Conservation (phyloP, 2,113 vertebrate species). For the Junco hyemalis region DNA sequence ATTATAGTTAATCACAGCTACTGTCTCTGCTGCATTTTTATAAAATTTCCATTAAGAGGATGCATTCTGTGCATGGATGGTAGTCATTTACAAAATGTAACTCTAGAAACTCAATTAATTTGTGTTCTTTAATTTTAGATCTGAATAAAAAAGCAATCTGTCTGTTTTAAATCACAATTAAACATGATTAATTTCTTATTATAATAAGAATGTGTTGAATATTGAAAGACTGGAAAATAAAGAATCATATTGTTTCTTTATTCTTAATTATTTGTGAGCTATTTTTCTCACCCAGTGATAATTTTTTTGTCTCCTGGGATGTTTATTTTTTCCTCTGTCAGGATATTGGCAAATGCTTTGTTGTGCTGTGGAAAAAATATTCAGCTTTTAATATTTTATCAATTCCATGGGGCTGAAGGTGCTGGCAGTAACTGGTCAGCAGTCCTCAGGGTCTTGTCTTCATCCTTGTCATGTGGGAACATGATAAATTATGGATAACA, state of each 20-base stretch:
- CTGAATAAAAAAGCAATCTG: not conserved
- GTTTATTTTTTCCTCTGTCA: not conserved
- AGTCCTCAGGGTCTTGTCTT: not conserved
- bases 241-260: not conserved
- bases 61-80: not conserved
- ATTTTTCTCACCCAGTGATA: not conserved
- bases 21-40: not conserved
- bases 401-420: not conserved
- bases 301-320: slow-evolving; percentile 5
- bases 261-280: not conserved
- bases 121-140: slow-evolving; percentile 9
- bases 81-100: not conserved
- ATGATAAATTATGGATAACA: slow-evolving; percentile 57
- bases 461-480: slow-evolving; percentile 8
- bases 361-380: not conserved
- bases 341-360: not conserved
- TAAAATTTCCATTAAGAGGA: not conserved
- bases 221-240: not conserved
- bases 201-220: not conserved
- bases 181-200: not conserved
- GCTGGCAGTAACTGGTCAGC: not conserved
- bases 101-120: not conserved
- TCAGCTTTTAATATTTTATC: slow-evolving; percentile 1
- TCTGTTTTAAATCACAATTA: not conserved
- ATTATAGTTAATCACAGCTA: not conserved